These are phyloP conservation scores for Chroicocephalus ridibundus DNA, from an alignment of 2,113 vertebrate genomes.

Conservation along the genomic window DNA sequence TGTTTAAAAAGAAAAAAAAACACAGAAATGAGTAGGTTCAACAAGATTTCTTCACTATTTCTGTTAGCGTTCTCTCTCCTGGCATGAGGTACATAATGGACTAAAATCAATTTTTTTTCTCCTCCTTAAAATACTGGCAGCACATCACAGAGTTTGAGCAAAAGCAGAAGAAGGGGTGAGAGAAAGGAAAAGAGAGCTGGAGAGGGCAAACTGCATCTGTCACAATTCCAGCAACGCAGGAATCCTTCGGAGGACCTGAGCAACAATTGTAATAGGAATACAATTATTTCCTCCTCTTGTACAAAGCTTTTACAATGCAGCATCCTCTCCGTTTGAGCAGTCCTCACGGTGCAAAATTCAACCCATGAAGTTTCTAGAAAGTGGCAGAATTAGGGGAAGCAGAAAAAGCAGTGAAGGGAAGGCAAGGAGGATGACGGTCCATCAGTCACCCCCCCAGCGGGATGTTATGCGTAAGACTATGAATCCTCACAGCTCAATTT, in stretches of 20 bases:
- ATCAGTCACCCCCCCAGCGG: neutral
- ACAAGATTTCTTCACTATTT: neutral
- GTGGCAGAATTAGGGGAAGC: neutral
- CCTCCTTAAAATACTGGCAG: neutral
- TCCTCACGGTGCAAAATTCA: neutral
- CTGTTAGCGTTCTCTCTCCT: neutral
- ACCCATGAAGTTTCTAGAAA: neutral
- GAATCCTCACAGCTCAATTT: neutral
- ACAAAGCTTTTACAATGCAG: neutral
- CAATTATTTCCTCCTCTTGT: neutral
- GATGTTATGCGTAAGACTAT: rapidly evolving
- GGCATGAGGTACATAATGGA: neutral
- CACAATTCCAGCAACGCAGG: neutral
- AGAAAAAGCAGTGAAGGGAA: neutral
- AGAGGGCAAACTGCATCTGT: neutral
- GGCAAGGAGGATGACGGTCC: neutral
- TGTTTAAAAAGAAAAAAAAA: neutral
- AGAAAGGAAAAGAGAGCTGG: neutral
- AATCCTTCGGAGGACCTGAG: neutral
- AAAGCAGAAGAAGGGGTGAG: neutral
- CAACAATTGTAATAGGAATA: neutral
- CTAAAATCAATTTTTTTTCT: neutral
- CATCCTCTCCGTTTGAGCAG: neutral
- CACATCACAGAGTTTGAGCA: neutral
- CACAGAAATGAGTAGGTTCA: neutral